Base-by-base conservation (phyloP, 2,797 vertebrate species). In the Dermochelys coriacea region DNA sequence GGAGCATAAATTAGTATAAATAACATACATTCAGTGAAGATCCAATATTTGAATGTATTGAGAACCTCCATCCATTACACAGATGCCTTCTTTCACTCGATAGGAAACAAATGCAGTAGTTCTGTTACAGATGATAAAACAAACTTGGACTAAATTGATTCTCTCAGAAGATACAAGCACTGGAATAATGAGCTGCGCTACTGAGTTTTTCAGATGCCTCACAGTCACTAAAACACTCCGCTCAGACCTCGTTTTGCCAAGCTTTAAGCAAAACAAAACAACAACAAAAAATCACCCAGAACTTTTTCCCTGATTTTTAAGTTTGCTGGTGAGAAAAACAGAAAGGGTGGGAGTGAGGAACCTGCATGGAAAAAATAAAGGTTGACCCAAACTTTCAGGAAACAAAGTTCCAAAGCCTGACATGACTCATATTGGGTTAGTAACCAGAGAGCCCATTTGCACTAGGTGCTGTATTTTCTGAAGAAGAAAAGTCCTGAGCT, bases 251-350 rank as follows among this genome's bases (percentile, higher is more conserved):
- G 19, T 31, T 47, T 12, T 47, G 74, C 25, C n/a, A 54, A 61
- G 16, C 8, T 0, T 0, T 27, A 64, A 79, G 12, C 5, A 79
- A 8, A 8, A 25, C 57, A 47, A 5, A 0, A 64, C 16, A 52
- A 52, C 3, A 31, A 7, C 59, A 41, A 41, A 41, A 41, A 41
- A 41, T 5, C 31, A 7, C 64, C n/a, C 16, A 37, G 5, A 4
- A 34, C 64, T 18, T 41, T 68, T 41, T 71, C n/a, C 23, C 10
- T 37, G 1, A 19, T 23, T 71, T 71, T 41, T 59, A 27, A 71
- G 64, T 11, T 50, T 74, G 80, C 5, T 34, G 59, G n/a, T 47
- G 37, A 80, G 71, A 85, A 78, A 80, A 59, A 55, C 54, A 71
- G 47, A 12, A 34, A 86, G 8, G 0, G 1, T 4, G 51, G 37